Conservation (phyloP, 2,888 invertebrate species). For the Asteroscopus sphinx region DNA sequence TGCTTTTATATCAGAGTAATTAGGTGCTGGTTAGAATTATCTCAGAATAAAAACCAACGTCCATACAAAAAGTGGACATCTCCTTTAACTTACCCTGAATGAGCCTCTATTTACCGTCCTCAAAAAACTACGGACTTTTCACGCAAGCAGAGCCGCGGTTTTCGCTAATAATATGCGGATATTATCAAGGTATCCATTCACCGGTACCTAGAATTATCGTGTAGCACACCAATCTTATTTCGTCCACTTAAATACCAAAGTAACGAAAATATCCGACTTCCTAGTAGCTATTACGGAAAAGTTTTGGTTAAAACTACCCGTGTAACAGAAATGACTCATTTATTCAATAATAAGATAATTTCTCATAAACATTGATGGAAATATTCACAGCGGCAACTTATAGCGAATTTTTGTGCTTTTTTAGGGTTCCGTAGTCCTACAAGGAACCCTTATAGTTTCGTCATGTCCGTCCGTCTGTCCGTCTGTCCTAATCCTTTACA, state of each 20-base stretch:
- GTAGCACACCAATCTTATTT: constrained; percentile 27
- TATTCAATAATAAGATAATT: constrained; percentile 11
- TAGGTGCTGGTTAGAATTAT: no score
- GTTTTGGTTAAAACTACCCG: constrained; percentile 30
- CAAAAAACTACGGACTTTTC: no score
- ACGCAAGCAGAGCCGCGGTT: no score
- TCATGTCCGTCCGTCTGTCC: no score
- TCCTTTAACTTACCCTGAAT: background rate
- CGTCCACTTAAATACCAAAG: constrained; percentile 8
- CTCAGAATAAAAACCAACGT: no score
- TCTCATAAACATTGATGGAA: constrained; percentile 22
- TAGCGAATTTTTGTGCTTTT: constrained; percentile 1
- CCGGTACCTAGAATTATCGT: constrained; percentile 17
- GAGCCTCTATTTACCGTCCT: no score
- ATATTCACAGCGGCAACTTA: background rate
- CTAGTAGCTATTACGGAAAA: constrained; percentile 41
- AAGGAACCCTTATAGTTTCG: no score
- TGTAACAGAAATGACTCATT: constrained; percentile 18
- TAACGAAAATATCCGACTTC: constrained; percentile 39
- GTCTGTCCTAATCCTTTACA: no score
- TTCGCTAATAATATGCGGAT: no score
- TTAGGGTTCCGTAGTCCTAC: no score
- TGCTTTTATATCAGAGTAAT: no score
- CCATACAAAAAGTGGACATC: no score
- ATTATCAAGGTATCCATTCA: constrained; percentile 32